phyloP scores from a whole-genome alignment of 2,113 vertebrate species.

The Leuciscus idus region DNA sequence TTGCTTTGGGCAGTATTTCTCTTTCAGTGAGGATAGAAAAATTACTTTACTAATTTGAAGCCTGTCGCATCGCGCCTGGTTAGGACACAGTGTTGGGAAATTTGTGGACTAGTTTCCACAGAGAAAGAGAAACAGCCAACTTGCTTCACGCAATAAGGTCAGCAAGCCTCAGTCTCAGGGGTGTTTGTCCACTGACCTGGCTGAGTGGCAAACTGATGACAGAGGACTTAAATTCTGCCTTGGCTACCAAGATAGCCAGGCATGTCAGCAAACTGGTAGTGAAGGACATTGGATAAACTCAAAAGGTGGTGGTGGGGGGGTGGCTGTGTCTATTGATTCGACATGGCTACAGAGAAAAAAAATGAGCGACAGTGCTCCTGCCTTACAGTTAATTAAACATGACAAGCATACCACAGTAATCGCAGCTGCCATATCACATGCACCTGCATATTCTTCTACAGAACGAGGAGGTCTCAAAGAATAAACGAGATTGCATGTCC shows the following conservation, averaged over 20 bases:
- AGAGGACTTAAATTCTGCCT: conserved; percentile 60
- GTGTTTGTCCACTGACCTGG: conserved; percentile 63
- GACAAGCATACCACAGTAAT: conserved; percentile 59
- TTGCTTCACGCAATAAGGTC: conserved; percentile 59
- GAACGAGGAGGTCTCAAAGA: not conserved
- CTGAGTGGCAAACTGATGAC: conserved; percentile 68
- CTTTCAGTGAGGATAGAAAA: not conserved
- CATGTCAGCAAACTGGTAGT: conserved; percentile 68
- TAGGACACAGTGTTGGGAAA: not conserved
- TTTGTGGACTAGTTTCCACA: not conserved
- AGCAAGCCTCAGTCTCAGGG: conserved; percentile 52
- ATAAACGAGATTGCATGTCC: not conserved
- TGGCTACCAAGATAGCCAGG: conserved; percentile 66
- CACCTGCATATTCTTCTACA: not conserved
- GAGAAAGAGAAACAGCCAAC: not conserved
- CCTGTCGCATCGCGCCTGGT: not conserved
- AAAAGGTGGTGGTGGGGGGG: not conserved
- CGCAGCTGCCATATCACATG: not conserved
- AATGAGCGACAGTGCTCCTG: not conserved
- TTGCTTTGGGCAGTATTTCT: conserved; percentile 6
- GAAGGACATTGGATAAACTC: conserved; percentile 55
- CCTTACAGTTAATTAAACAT: conserved; percentile 40
- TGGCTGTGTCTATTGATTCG: conserved; percentile 32
- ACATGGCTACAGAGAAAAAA: not conserved
- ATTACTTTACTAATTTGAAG: not conserved